A percentile compares a stretch with the other conserved stretches of the same genome.
phyloP scores from a whole-genome alignment of 2,888 invertebrate species.

The Zelleria hepariella region DNA sequence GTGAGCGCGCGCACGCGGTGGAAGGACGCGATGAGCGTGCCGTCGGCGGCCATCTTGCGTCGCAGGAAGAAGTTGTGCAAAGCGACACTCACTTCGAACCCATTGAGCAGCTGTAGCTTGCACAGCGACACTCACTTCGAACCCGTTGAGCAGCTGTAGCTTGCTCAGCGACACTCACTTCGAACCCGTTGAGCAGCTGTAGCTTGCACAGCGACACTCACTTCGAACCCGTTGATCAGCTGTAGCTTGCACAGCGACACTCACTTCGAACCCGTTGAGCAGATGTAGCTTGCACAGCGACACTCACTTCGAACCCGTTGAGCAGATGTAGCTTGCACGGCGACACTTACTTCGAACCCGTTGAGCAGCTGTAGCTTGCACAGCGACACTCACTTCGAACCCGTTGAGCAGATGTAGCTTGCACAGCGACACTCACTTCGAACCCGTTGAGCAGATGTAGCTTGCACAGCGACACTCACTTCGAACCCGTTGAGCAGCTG shows the following conservation, averaged over 20 bases:
- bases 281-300: neutral
- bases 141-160: too few species aligned
- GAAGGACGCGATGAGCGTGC: slow-evolving; percentile 95
- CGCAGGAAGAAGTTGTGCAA: slow-evolving; percentile 96
- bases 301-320: neutral
- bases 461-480: too few species aligned
- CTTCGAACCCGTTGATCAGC: too few species aligned
- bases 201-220: too few species aligned
- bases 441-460: too few species aligned
- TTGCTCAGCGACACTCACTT: too few species aligned
- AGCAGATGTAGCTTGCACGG: too few species aligned
- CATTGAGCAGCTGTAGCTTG: neutral
- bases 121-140: too few species aligned
- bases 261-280: too few species aligned
- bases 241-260: too few species aligned
- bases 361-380: neutral
- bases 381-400: neutral
- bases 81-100: neutral
- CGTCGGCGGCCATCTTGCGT: slow-evolving; percentile 95
- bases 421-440: neutral
- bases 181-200: too few species aligned
- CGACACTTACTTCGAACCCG: neutral
- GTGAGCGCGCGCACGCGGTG: slow-evolving; percentile 93
- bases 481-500: too few species aligned
- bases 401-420: neutral